Base-by-base conservation (phyloP, 2,113 vertebrate species). In the Nettapus auritus region DNA sequence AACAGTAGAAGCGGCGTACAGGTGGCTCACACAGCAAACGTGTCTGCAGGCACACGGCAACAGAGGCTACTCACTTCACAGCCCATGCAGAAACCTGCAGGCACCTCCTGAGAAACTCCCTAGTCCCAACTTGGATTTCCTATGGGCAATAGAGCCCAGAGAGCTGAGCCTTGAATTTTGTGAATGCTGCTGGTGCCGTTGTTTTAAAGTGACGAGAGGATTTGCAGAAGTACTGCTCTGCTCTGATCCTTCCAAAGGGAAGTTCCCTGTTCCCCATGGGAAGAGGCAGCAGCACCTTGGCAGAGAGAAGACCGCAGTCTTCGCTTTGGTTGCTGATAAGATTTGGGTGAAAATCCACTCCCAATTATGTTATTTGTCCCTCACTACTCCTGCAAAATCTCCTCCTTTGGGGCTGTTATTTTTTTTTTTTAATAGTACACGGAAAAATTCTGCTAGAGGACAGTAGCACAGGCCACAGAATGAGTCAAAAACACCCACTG, bases 371-470 rank as follows among this genome's bases (percentile, higher is more conserved):
- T 63, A 74, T 71, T 88, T 22, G 42, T 77, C 56, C 73, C 50
- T 59, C 46, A 44, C 40, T 60, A 62, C 34, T 81, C 31, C 57
- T 55, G 46, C 64, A 78, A 60, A 93, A 79, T 81, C 7, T 83
- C 34, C 15, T 84, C 26, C 82, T 91, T 42, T 38, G n/a, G 60
- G 64, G 31, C 5, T 81, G 56, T 71, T 40, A 11, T 40, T 40
- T 92, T 40, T 40, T 40, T 40, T 92, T 86, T 52, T 89, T 33
- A 75, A 69, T 33, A 85, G 36, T 70, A 85, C 84, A 57, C 53
- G 44, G 23, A 67, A 50, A 87, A 92, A 89, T 67, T 69, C 44
- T 38, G 19, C 69, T 76, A 40, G 25, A 89, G 21, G 36, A 85
- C 46, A 63, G 26, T 12, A 85, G 44, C 48, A 85, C 29, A 73